Evolutionary conservation across 1,140 invertebrate genomes (phyloP), one percentile per base, ranked within the genome.

Genomic region (Pissodes strobi): DNA sequence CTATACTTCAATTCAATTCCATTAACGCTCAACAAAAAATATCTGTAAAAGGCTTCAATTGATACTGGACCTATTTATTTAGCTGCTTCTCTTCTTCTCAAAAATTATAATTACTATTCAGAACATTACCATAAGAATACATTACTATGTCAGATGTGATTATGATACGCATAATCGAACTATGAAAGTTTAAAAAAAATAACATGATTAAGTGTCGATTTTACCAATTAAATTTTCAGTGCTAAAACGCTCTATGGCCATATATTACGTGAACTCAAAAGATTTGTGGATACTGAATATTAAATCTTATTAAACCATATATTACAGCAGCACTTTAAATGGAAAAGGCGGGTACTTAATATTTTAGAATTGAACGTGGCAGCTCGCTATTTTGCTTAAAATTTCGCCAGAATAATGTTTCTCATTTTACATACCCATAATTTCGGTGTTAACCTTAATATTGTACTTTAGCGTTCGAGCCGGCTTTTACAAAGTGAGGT

Each of bases 261-360:
- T 34, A 25, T 52, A 52, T 13, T 41, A 8, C 6, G 38, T 15
- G 38, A 41, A 41, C 38, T 41, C 9, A 41, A 41, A 19, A 55
- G 52, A 55, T 55, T 55, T 55, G 52, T 55, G 52, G 52, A 39
- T 55, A 55, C 39, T 19, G 52, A 55, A 55, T 37, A 55, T 55
- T 55, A 55, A 55, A 55, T 34, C 34, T 52, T 17, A 30, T 21
- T 22, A 22, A 21, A 46, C 17, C 19, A 22, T 22, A 21, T 46
- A 46, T 46, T 46, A 46, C 9, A 23, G 22, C 3, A 19, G 22
- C 46, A n/a, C 1, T n/a, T 23, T 49, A 49, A 49, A 49, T 41
- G 9, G 25, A 27, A 41, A 41, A 41, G 3, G 38, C 38, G 38
- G 17, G 4, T n/a, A 5, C 38, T 41, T 41, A 41, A 41, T 41